Evolutionary conservation across 2,888 invertebrate species (phyloP).

Genomic region (Pollenia griseotomentosa): DNA sequence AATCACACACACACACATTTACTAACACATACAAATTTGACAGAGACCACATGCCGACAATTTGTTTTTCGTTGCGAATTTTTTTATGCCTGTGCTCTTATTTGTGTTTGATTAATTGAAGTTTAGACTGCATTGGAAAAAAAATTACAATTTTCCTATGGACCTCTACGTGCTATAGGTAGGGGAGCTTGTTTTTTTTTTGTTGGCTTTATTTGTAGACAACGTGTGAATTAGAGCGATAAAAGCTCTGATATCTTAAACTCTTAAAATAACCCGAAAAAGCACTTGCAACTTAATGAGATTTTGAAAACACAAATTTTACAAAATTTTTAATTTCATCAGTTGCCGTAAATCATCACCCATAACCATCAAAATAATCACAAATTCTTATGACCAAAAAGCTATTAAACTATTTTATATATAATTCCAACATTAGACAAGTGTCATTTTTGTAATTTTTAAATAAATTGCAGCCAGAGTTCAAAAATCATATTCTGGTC

Average conservation of each 20-base stretch:
- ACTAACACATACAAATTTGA: slow-evolving; percentile 2
- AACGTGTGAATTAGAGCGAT: too few species aligned
- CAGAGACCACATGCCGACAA: slow-evolving; percentile 41
- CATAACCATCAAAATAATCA: background rate
- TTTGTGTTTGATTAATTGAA: slow-evolving; percentile 36
- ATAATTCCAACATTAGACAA: background rate
- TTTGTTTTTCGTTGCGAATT: background rate
- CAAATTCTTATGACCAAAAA: slow-evolving; percentile 22
- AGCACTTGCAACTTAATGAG: background rate
- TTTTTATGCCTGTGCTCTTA: background rate
- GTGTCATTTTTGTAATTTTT: too few species aligned
- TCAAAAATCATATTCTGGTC: background rate
- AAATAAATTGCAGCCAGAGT: background rate
- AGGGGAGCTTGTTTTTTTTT: background rate
- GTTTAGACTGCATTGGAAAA: background rate
- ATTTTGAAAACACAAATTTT: background rate
- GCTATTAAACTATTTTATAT: background rate
- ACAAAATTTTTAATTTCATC: too few species aligned
- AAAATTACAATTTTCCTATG: background rate
- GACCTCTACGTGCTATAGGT: background rate
- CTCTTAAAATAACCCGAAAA: too few species aligned
- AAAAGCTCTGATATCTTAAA: too few species aligned
- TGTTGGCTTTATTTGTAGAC: too few species aligned
- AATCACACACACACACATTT: background rate
- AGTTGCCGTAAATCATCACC: background rate